Conservation (phyloP, 2,888 invertebrate species). For the Ophraella communa region DNA sequence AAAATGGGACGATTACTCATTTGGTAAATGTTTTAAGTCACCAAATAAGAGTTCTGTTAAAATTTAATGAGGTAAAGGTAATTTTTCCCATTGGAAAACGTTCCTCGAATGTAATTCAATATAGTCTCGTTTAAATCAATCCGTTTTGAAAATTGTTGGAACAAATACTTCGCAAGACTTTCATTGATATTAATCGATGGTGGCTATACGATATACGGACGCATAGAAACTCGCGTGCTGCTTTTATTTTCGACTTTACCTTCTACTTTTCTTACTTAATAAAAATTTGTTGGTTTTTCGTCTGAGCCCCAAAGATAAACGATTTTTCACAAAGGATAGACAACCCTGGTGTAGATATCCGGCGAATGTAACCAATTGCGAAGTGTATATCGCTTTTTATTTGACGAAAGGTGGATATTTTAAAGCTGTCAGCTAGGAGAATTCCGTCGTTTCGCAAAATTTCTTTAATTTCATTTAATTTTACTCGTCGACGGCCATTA, state of each 20-base stretch:
- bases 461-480: slow-evolving; percentile 6
- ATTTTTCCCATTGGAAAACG: no score
- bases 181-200: slow-evolving; percentile 49
- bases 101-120: no score
- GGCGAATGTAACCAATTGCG: no score
- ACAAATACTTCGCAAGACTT: slow-evolving; percentile 46
- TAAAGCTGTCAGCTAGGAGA: background rate
- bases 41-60: no score
- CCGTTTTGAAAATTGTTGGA: slow-evolving; percentile 21
- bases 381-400: no score
- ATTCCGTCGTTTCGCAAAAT: background rate
- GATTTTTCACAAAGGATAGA: background rate
- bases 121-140: no score
- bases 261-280: slow-evolving; percentile 29
- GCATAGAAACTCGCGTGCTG: no score
- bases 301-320: slow-evolving; percentile 22
- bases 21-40: no score
- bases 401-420: no score
- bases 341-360: no score
- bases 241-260: slow-evolving; percentile 37
- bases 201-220: slow-evolving; percentile 40
- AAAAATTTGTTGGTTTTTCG: slow-evolving; percentile 33
- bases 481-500: background rate
- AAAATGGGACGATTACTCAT: no score
- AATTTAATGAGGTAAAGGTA: no score